These are phyloP conservation scores for Plumapathes pennacea DNA, from an alignment of 92 coral and sea anemone species.

Conservation along the genomic window DNA sequence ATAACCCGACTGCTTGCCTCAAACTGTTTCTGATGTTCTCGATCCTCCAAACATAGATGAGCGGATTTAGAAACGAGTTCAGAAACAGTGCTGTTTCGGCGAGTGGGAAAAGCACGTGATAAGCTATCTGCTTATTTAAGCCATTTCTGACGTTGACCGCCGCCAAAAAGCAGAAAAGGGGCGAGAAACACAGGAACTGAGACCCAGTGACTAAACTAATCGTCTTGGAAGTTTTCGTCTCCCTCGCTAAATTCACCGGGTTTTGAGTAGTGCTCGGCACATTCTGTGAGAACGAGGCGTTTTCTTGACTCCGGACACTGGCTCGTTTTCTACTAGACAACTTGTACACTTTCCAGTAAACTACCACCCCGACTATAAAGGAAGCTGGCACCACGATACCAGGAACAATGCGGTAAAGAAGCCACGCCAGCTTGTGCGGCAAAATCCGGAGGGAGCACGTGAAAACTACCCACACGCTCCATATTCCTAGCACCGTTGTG, in stretches of 20 bases:
- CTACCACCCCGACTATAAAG: constrained; percentile 13
- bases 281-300: constrained; percentile 2
- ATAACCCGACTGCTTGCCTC: too few relatives aligned
- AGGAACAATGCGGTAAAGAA: constrained; percentile 18
- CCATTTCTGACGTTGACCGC: constrained; percentile 25
- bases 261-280: background rate
- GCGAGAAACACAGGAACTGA: constrained; percentile 29
- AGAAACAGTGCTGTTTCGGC: constrained; percentile 47
- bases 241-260: background rate
- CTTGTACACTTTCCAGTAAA: constrained; percentile 36
- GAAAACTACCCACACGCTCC: constrained; percentile 37
- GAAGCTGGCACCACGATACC: constrained; percentile 25
- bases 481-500: constrained; percentile 4
- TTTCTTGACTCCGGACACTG: background rate
- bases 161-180: constrained; percentile 34
- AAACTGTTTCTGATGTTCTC: constrained; percentile 27
- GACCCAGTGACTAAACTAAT: constrained; percentile 37
- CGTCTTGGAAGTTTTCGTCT: constrained; percentile 43
- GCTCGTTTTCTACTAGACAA: constrained; percentile 21
- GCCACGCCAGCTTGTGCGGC: constrained; percentile 17
- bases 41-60: constrained; percentile 49
- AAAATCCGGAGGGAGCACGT: constrained; percentile 22
- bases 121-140: constrained; percentile 7
- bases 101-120: constrained; percentile 47
- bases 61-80: constrained; percentile 45